A percentile compares a stretch with the other conserved stretches of the same genome.
These are phyloP conservation scores for Eumeta japonica DNA, from an alignment of 1,140 invertebrate species.

Conservation along the genomic window DNA sequence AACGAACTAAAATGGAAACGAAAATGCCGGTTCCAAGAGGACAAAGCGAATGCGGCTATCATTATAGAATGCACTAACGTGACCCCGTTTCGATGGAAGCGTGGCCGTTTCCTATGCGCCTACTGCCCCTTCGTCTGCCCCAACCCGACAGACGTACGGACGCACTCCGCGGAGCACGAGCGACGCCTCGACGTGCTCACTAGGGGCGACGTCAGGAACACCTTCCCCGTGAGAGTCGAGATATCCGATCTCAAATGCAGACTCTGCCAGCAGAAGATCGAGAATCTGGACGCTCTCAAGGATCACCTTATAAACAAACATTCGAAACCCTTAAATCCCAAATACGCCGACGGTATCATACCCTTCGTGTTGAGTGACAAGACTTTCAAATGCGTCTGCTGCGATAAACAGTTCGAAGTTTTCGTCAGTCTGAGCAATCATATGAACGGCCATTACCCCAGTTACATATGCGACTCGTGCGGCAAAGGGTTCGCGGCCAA, in stretches of 20 bases:
- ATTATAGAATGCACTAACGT: constrained; percentile 35
- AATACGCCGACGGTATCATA: constrained; percentile 23
- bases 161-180: constrained; percentile 17
- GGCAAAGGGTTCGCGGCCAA: constrained; percentile 60
- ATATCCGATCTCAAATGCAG: constrained; percentile 26
- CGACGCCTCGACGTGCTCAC: constrained; percentile 23
- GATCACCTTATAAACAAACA: constrained; percentile 22
- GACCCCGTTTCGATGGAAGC: constrained; percentile 27
- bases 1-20: constrained; percentile 21
- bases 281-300: constrained; percentile 20
- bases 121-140: constrained; percentile 24
- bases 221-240: constrained; percentile 28
- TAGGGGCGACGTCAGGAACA: constrained; percentile 16
- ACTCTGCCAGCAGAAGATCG: constrained; percentile 17
- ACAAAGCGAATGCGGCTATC: constrained; percentile 28
- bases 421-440: constrained; percentile 31
- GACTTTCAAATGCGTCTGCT: constrained; percentile 32
- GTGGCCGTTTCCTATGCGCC: constrained; percentile 33
- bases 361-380: constrained; percentile 26
- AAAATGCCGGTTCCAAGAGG: constrained; percentile 17
- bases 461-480: constrained; percentile 65
- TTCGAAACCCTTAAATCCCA: constrained; percentile 12
- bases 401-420: constrained; percentile 28
- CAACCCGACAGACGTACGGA: constrained; percentile 19
- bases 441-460: constrained; percentile 42